Evolutionary conservation across 2,113 vertebrate genomes (phyloP).

Genomic region (Columbina picui): DNA sequence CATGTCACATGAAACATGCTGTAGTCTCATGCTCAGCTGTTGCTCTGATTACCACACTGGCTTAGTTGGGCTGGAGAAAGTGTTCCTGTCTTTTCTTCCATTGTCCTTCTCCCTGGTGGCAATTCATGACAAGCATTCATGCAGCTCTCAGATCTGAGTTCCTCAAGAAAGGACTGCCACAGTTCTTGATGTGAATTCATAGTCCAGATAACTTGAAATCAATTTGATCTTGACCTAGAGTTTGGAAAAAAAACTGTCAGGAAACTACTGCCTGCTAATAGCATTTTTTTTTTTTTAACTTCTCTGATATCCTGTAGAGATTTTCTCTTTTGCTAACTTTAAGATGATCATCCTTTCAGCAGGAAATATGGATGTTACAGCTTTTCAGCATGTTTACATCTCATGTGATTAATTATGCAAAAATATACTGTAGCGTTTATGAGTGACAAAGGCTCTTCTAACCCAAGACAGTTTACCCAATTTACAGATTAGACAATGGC

Average conservation of each 20-base stretch:
- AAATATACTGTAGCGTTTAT: not conserved
- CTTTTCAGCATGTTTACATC: not conserved
- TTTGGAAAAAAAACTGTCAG: not conserved
- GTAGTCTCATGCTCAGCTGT: not conserved
- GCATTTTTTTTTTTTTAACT: not conserved
- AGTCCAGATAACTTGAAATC: not conserved
- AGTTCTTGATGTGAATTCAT: not conserved
- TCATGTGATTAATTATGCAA: not conserved
- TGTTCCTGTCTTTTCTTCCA: not conserved
- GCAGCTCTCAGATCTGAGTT: not conserved
- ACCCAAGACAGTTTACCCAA: not conserved
- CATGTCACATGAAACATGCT: not conserved
- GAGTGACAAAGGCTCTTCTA: not conserved
- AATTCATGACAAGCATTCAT: rapidly evolving
- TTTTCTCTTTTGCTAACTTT: not conserved
- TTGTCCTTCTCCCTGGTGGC: not conserved
- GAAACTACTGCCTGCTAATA: not conserved
- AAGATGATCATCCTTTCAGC: not conserved
- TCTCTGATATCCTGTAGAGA: not conserved
- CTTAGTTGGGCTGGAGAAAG: not conserved
- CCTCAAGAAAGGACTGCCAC: not conserved
- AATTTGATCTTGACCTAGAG: not conserved
- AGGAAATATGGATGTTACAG: not conserved
- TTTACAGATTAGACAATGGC: not conserved
- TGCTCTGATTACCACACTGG: not conserved